phyloP scores from a whole-genome alignment of 2,113 vertebrate genomes.

The Anthoscopus minutus region DNA sequence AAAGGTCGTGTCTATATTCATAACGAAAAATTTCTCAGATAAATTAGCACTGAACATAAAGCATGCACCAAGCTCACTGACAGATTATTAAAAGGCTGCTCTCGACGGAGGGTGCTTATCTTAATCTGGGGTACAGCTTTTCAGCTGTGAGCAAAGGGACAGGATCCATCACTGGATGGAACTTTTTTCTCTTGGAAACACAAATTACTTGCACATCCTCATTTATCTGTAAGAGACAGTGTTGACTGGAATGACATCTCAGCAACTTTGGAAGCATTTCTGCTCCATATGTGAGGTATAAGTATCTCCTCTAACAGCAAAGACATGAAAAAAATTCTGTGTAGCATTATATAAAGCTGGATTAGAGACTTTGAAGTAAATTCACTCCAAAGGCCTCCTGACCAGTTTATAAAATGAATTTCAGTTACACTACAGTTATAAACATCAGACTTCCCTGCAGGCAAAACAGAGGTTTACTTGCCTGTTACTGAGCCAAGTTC shows the following conservation, averaged over 20 bases:
- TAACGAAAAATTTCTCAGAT: conserved; percentile 41
- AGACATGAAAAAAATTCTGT: background rate
- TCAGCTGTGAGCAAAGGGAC: background rate
- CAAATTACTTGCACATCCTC: background rate
- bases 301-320: background rate
- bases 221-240: background rate
- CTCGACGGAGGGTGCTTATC: background rate
- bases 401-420: background rate
- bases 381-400: background rate
- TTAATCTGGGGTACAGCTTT: conserved; percentile 1
- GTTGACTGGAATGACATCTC: background rate
- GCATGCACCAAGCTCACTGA: background rate
- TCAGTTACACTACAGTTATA: background rate
- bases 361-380: background rate
- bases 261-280: background rate
- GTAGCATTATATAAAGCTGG: background rate
- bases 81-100: conserved; percentile 40
- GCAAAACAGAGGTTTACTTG: background rate
- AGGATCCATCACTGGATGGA: background rate
- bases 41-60: conserved; percentile 54
- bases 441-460: background rate
- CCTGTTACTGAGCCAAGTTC: background rate
- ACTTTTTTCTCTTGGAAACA: background rate
- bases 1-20: conserved; percentile 65
- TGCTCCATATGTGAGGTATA: background rate